These are phyloP conservation scores for Trichogramma dendrolimi DNA, from an alignment of 2,888 invertebrate species.

Conservation along the genomic window DNA sequence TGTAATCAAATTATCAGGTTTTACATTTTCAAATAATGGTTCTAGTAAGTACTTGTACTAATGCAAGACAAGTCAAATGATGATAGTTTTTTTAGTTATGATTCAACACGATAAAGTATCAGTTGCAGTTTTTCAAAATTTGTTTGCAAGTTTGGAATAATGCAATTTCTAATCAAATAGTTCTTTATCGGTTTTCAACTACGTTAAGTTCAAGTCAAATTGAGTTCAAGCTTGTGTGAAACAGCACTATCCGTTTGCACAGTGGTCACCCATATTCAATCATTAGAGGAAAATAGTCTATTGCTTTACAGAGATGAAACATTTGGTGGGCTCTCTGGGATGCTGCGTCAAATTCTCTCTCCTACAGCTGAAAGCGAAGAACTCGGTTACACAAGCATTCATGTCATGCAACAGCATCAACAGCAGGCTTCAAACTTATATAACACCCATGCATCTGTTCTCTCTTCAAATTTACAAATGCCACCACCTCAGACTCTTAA, in stretches of 20 bases:
- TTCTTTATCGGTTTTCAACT: no score
- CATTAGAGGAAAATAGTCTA: slow-evolving; percentile 42
- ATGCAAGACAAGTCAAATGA: no score
- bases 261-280: neutral
- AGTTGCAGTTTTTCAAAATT: neutral
- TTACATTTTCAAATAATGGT: no score
- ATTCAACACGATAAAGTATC: no score
- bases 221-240: no score
- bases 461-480: slow-evolving; percentile 31
- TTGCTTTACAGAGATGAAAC: slow-evolving; percentile 50
- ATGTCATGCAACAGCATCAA: slow-evolving; percentile 41
- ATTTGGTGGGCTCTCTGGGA: slow-evolving; percentile 50
- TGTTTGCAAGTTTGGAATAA: neutral
- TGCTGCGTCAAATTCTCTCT: slow-evolving; percentile 50
- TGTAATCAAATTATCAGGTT: no score
- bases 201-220: no score
- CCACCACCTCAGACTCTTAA: slow-evolving; percentile 10
- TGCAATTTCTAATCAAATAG: neutral
- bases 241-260: no score
- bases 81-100: no score
- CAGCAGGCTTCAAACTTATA: slow-evolving; percentile 40
- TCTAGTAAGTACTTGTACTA: no score
- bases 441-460: slow-evolving; percentile 39
- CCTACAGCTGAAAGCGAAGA: slow-evolving; percentile 47
- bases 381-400: slow-evolving; percentile 34